phyloP scores from a whole-genome alignment of 2,113 vertebrate genomes.

The Muntiacus muntjak region DNA sequence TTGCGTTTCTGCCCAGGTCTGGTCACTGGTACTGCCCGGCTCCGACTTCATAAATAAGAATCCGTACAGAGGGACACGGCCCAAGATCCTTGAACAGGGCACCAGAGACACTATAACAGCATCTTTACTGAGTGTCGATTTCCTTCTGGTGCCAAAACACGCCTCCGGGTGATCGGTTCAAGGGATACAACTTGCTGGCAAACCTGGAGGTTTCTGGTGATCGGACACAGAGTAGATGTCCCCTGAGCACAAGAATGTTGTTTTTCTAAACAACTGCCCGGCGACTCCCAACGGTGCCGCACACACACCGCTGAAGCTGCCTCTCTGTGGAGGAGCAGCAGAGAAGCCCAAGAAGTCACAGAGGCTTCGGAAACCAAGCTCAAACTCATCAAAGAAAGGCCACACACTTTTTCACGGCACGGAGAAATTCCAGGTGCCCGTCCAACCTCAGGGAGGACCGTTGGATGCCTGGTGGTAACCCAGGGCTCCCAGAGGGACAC shows the following conservation, averaged over 20 bases:
- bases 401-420: neutral
- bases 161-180: conserved; percentile 8
- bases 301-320: neutral
- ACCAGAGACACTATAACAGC: neutral
- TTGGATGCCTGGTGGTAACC: neutral
- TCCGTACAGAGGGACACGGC: neutral
- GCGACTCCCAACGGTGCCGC: neutral
- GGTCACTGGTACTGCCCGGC: neutral
- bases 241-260: neutral
- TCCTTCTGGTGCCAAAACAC: neutral
- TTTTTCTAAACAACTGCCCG: neutral
- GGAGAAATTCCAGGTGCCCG: neutral
- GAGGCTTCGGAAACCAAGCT: neutral
- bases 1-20: neutral
- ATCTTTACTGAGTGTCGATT: neutral
- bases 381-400: neutral
- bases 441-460: neutral
- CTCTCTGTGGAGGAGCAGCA: neutral
- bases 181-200: neutral
- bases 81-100: neutral
- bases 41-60: neutral
- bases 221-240: conserved; percentile 14
- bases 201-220: neutral
- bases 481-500: neutral
- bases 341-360: fast-evolving